Base-by-base conservation (phyloP, 1,140 invertebrate genomes). In the Lordiphosa mommai region DNA sequence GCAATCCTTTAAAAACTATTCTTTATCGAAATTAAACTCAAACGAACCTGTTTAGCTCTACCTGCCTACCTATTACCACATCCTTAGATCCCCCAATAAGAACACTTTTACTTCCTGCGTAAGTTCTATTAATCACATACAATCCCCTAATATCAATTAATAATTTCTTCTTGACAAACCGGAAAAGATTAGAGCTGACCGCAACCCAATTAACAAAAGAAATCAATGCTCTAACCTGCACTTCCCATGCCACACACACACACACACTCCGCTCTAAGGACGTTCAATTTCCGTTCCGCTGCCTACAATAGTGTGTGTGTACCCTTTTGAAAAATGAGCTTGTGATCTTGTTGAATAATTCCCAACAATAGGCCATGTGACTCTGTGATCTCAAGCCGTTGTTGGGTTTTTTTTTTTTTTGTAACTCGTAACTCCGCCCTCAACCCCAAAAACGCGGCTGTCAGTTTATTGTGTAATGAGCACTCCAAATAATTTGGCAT, bases 401-500 rank as follows among this genome's bases (percentile, higher is more conserved):
- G 38, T 33, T 50, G 58, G 33, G 20, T 23, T 23, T 23, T 23
- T 23, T 3, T 23, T 23, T 23, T n/a, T n/a, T n/a, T n/a, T n/a
- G 10, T n/a, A 33, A 33, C 30, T 40, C 53, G 49, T 13, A 17
- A 47, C 64, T 50, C 8, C 17, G 32, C 29, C 44, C 23, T 27
- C 51, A 27, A 29, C 53, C 23, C 27, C 12, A 51, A 51, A 51
- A 14, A 23, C 23, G 5, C 29, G 36, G 30, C 50, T 72, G 60
- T 59, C 64, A 50, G 33, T 63, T 60, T 73, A 70, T 84, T 86
- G 77, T 86, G 82, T 86, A 86, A 86, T 84, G 77, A 87, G 69
- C 72, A 58, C 76, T 79, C 72, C 60, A 86, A 87, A 84, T 79
- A 87, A 79, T 86, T 84, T 82, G 76, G 65, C 61, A 82, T 59